Evolutionary conservation across 64 coral and sea anemone genomes (phyloP).

Genomic region (Hydrozoanthus tunicans): DNA sequence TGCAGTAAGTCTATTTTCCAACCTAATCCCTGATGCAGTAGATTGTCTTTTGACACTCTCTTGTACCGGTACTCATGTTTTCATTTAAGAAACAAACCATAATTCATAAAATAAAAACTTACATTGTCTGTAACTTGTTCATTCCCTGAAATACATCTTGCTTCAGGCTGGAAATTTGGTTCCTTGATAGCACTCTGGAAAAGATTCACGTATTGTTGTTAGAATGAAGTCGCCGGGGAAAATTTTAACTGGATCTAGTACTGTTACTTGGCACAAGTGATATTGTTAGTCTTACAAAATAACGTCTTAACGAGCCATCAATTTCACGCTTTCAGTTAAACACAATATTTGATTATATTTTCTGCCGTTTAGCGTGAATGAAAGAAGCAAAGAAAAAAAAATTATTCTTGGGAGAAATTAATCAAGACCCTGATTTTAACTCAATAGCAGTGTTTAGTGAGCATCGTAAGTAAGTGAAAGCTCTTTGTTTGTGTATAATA

Average conservation of each 20-base stretch:
- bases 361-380: background rate
- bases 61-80: background rate
- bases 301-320: background rate
- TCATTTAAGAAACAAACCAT: background rate
- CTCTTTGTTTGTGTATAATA: constrained; percentile 10
- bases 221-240: background rate
- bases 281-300: background rate
- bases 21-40: background rate
- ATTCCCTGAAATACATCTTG: constrained; percentile 38
- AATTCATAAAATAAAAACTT: constrained; percentile 3
- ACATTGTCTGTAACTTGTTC: constrained; percentile 29
- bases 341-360: background rate
- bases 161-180: constrained; percentile 30
- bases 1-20: background rate
- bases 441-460: constrained; percentile 4
- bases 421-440: background rate
- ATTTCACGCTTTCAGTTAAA: constrained; percentile 4
- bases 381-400: background rate
- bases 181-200: constrained; percentile 28
- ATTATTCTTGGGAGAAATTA: background rate
- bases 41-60: background rate
- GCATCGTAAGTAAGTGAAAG: background rate
- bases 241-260: background rate
- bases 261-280: background rate
- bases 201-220: background rate